Base-by-base conservation (phyloP, 2,113 vertebrate species). In the Cebidichthys violaceus region DNA sequence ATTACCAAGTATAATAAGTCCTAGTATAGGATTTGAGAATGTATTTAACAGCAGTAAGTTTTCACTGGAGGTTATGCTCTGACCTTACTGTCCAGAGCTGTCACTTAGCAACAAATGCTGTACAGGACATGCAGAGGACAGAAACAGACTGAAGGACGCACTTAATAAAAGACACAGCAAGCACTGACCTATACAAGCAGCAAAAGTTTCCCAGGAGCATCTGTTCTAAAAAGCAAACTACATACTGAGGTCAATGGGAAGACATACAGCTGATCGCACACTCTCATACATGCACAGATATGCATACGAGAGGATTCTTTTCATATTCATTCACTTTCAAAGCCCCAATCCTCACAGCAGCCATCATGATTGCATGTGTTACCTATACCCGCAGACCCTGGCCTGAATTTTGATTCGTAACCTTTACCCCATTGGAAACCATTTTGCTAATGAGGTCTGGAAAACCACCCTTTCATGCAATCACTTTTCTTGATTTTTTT, bases 201-300 rank as follows among this genome's bases (percentile, higher is more conserved):
- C 43, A 24, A 81, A 86, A 90, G 83, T 86, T 89, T 82, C 78
- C 75, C 52, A 22, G 15, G 75, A 88, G 85, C 89, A 91, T 91
- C 90, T 93, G 91, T 73, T 93, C 82, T 68, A 29, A 74, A 57
- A 70, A 84, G 43, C 68, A 75, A 82, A 81, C 41, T 31, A 52
- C 70, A 79, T 24, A 45, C 59, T 52, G 67, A 86, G 77, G 88
- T 84, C 79, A 85, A 45, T 10, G n/a, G 9, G 22, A 86, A 86
- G 83, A 89, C 57, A 31, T 45, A 73, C 80, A 47, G 61, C 50
- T 64, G 60, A 70, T 62, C 17, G 29, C 24, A 74, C 24, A 54
- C 17, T 61, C 41, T 17, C 11, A 54, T 9, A 47, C 11, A 52
- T 13, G 15, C 67, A 83, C 64, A 81, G 17, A 45, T n/a, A 47